A percentile compares a stretch with the other conserved stretches of the same genome.
Conservation (phyloP, 1,140 invertebrate genomes). For the Drosophila melanogaster region Release_6_plus_ISO1_MT NC_004354.4:20943001-20943500, state of each 20-base stretch:
- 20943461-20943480: background rate
- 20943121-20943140: conserved; percentile 60
- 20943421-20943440: background rate
- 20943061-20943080: conserved; percentile 47
- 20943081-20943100: conserved; percentile 28
- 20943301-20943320: conserved; percentile 33
- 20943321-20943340: conserved; percentile 30
- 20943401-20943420: background rate
- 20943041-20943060: conserved; percentile 33
- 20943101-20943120: conserved; percentile 49
- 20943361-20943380: conserved; percentile 19
- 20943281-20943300: conserved; percentile 14
- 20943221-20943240: conserved; percentile 15
- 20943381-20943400: conserved; percentile 18
- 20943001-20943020: conserved; percentile 38
- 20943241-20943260: conserved; percentile 20
- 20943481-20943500: background rate
- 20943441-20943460: background rate
- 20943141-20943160: conserved; percentile 72
- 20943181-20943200: conserved; percentile 26
- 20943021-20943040: conserved; percentile 70
- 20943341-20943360: conserved; percentile 48
- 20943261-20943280: conserved; percentile 44
- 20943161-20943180: conserved; percentile 51
- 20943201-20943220: conserved; percentile 20